Percentiles rank a stretch among this genome's conserved stretches.
phyloP scores from a whole-genome alignment of 2,113 vertebrate species.

The Clarias magur region DNA sequence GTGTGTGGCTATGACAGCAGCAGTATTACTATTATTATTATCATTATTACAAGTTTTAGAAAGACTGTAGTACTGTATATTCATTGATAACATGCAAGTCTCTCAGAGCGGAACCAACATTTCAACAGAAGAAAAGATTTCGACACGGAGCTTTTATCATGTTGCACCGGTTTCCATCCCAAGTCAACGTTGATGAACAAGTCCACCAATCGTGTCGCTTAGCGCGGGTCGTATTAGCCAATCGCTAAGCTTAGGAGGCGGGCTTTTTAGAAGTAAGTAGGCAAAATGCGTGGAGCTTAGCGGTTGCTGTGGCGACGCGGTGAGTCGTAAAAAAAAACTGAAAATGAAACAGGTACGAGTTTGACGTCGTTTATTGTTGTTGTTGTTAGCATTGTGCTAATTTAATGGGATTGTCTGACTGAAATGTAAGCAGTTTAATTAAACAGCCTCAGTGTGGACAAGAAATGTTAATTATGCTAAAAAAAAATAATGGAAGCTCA shows the following conservation, averaged over 20 bases:
- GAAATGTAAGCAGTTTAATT: neutral
- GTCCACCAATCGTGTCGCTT: neutral
- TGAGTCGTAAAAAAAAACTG: neutral
- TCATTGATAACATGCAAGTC: too few relatives aligned
- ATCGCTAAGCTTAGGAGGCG: neutral
- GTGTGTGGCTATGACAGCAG: too few relatives aligned
- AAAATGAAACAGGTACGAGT: neutral
- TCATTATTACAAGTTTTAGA: too few relatives aligned
- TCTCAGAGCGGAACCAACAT: neutral
- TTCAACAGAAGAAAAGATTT: neutral
- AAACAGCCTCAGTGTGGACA: neutral
- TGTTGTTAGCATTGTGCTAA: neutral
- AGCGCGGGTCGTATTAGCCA: neutral
- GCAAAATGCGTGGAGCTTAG: neutral
- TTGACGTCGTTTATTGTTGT: neutral
- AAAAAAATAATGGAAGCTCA: neutral
- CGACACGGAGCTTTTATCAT: neutral
- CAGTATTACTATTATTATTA: too few relatives aligned
- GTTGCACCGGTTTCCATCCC: neutral
- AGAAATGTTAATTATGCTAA: neutral
- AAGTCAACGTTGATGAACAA: neutral
- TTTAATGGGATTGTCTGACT: neutral
- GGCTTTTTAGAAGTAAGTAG: neutral
- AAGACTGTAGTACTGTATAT: too few relatives aligned
- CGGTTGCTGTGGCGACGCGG: slow-evolving; percentile 26